Conservation (phyloP, 2,113 vertebrate genomes). For the Toxostoma redivivum region DNA sequence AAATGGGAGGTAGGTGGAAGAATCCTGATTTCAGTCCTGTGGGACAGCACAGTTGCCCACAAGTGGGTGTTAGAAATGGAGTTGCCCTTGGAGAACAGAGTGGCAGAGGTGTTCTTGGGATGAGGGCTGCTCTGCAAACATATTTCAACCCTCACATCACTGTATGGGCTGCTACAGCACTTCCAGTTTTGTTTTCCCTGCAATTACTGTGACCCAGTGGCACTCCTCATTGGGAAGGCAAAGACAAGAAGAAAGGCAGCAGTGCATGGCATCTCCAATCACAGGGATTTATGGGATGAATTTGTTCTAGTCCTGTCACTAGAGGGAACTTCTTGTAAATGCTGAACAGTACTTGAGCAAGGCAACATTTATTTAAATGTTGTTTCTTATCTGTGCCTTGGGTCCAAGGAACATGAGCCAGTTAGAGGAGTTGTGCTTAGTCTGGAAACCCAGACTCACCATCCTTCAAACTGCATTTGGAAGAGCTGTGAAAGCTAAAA, state of each 20-base stretch:
- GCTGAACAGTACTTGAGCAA: not conserved
- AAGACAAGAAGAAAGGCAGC: not conserved
- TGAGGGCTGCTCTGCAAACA: not conserved
- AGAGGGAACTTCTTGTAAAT: not conserved
- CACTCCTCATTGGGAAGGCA: not conserved
- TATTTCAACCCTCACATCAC: not conserved
- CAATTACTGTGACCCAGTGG: not conserved
- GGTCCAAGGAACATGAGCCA: not conserved
- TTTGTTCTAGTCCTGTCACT: not conserved
- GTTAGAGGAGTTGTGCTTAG: not conserved
- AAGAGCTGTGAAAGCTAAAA: not conserved
- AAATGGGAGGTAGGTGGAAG: not conserved
- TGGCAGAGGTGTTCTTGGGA: not conserved
- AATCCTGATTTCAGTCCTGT: not conserved
- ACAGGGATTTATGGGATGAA: not conserved
- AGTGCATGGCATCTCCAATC: not conserved
- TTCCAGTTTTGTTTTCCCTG: not conserved
- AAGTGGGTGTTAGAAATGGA: not conserved
- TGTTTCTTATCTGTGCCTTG: not conserved
- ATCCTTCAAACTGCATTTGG: not conserved
- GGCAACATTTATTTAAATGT: not conserved
- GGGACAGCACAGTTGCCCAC: not conserved
- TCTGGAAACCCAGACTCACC: not conserved
- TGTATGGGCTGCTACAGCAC: not conserved
- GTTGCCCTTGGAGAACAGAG: not conserved